phyloP scores from a whole-genome alignment of 30 jellyfish, hydroid and myxozoan species.

The Calvadosia cruxmelitensis region DNA sequence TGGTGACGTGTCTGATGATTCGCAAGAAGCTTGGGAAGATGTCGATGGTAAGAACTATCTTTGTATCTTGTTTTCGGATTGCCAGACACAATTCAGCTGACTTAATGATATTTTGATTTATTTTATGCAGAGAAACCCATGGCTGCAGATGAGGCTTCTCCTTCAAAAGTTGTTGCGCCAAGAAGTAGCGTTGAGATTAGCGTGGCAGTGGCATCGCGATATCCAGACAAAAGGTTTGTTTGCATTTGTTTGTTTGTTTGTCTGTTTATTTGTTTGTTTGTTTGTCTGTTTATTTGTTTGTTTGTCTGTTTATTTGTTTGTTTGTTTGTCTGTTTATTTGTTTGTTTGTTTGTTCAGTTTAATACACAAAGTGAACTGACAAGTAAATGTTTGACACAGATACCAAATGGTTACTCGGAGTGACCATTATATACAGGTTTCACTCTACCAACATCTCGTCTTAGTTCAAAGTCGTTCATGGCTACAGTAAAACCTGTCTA shows the following conservation, averaged over 20 bases:
- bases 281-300: no score
- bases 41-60: slow-evolving; percentile 60
- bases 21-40: slow-evolving; percentile 81
- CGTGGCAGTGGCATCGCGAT: slow-evolving; percentile 48
- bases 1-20: slow-evolving; percentile 20
- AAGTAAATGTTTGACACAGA: no score
- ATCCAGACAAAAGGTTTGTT: slow-evolving; percentile 18
- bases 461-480: no score
- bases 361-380: no score
- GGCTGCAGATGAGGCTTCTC: neutral
- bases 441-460: no score
- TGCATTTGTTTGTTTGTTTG: neutral
- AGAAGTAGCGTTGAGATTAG: slow-evolving; percentile 59
- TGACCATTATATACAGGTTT: no score
- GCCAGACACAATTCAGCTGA: neutral
- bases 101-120: neutral
- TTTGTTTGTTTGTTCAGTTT: no score
- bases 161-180: slow-evolving; percentile 5
- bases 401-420: no score
- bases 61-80: neutral
- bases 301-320: no score
- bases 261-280: no score
- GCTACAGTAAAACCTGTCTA: no score
- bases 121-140: neutral
- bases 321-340: no score